Base-by-base conservation (phyloP, 2,113 vertebrate species). In the Guaruba guarouba region DNA sequence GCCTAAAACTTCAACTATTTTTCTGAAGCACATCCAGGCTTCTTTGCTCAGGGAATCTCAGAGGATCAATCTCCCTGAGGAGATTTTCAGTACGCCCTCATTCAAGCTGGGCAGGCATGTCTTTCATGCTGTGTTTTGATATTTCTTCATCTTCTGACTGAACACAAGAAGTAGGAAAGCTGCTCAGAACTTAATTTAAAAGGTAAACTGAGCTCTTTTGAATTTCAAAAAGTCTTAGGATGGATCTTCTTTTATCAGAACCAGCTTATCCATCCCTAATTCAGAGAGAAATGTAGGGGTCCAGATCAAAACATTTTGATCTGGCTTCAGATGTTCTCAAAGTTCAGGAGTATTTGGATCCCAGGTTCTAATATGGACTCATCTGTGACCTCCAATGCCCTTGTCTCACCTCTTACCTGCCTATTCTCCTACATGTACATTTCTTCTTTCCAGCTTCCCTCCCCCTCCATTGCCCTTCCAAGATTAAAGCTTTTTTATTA, bases 401-500 rank as follows among this genome's bases (percentile, higher is more conserved):
- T 37, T 74, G 55, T 46, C 43, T 88, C 41, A 71, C 8, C 31
- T 89, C 66, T 76, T 93, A 91, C 46, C 71, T 91, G 35, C 37
- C 66, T 76, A 24, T 78, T 92, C 43, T 92, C 67, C 43, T 70
- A 77, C 17, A 79, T 2, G 0, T 52, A 57, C n/a, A 54, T 93
- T 80, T 92, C 73, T 87, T 83, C 46, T 62, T 95, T 92, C n/a
- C 51, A 67, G 17, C 39, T 82, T 93, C 63, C 86, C 43, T 95
- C 29, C n/a, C 61, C 28, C 74, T 94, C 81, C 77, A 82, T 81
- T 80, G 77, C 85, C 92, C 31, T 94, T 77, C 66, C 25, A 82
- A 95, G 90, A 94, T 90, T 97, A 95, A 94, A 95, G 64, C 29
- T 80, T 95, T 96, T 96, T 86, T 82, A 90, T 93, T 89, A 88